Percentiles rank a stretch among this genome's conserved stretches.
phyloP scores from a whole-genome alignment of 2,797 vertebrate genomes.

The Pangasius djambal region DNA sequence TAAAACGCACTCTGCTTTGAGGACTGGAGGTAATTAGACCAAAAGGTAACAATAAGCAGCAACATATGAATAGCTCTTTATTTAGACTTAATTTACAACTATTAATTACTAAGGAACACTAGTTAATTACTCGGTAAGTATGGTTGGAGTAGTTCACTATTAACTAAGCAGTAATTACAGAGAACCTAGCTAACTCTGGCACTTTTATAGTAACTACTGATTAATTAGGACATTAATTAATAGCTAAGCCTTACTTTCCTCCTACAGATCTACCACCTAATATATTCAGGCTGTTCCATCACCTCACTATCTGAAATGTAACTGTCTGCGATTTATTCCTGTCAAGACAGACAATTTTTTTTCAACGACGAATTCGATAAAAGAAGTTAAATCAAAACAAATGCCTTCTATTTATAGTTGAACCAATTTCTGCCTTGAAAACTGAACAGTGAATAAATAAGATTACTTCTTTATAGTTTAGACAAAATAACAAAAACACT shows the following conservation, averaged over 20 bases:
- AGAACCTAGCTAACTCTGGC: background rate
- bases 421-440: too few relatives aligned
- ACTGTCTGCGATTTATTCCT: too few relatives aligned
- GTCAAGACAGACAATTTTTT: too few relatives aligned
- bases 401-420: too few relatives aligned
- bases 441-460: too few relatives aligned
- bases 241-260: background rate
- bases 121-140: background rate
- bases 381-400: too few relatives aligned
- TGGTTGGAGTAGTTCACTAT: background rate
- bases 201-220: background rate
- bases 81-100: background rate
- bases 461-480: too few relatives aligned
- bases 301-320: background rate
- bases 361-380: too few relatives aligned
- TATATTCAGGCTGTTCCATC: background rate
- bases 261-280: background rate
- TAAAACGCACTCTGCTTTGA: background rate
- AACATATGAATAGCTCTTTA: background rate
- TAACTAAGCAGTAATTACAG: background rate
- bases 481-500: too few relatives aligned
- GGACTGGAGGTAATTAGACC: background rate
- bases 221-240: background rate
- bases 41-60: background rate
- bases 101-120: background rate